Evolutionary conservation across 2,888 invertebrate genomes (phyloP).

Genomic region (Melangyna quadrimaculata): DNA sequence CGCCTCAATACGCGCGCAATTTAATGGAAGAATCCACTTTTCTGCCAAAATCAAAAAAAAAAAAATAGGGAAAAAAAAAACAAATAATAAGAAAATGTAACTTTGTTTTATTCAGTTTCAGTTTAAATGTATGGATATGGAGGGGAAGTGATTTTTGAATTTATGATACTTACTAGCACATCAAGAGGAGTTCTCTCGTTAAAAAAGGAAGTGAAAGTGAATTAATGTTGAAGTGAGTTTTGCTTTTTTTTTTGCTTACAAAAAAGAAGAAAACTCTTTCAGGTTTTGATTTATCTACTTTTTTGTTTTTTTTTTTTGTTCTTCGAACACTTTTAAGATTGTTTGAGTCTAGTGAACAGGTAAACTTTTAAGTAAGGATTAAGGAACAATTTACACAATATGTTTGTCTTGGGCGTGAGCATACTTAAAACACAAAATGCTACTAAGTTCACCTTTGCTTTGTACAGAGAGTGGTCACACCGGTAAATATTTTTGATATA

Average conservation of each 20-base stretch:
- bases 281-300: slow-evolving; percentile 17
- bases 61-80: not conserved
- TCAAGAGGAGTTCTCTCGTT: slow-evolving; percentile 32
- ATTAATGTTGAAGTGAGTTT: slow-evolving; percentile 27
- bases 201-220: slow-evolving; percentile 2
- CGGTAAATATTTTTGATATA: too few species aligned
- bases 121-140: slow-evolving; percentile 36
- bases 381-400: too few species aligned
- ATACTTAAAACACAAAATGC: too few species aligned
- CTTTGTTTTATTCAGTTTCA: slow-evolving; percentile 39
- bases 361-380: too few species aligned
- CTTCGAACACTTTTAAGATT: not conserved
- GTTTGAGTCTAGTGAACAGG: too few species aligned
- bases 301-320: not conserved
- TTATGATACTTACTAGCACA: slow-evolving; percentile 50
- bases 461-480: too few species aligned
- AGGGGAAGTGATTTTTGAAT: slow-evolving; percentile 68
- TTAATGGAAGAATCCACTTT: slow-evolving; percentile 80
- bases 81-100: slow-evolving; percentile 27
- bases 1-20: slow-evolving; percentile 79
- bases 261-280: not conserved
- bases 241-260: not conserved
- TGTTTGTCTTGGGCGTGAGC: too few species aligned
- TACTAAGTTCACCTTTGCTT: too few species aligned
- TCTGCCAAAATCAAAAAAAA: slow-evolving; percentile 8